phyloP scores from a whole-genome alignment of 2,113 vertebrate genomes.

The Dasyprocta punctata region DNA sequence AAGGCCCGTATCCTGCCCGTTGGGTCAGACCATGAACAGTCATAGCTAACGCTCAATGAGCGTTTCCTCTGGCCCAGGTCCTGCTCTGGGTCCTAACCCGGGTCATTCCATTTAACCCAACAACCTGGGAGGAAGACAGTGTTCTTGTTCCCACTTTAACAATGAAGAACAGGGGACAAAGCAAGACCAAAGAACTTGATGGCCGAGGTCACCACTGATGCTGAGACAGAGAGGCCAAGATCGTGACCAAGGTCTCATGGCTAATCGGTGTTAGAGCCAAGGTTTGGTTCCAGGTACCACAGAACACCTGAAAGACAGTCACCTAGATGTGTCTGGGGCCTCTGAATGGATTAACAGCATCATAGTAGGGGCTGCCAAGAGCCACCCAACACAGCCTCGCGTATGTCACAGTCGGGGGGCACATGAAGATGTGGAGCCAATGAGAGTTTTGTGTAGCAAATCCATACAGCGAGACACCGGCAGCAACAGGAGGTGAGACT shows the following conservation, averaged over 20 bases:
- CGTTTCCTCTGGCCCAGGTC: neutral
- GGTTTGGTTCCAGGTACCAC: neutral
- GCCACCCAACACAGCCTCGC: neutral
- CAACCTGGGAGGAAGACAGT: neutral
- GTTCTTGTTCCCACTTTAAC: neutral
- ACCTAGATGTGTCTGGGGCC: neutral
- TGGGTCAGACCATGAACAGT: neutral
- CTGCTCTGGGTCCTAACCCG: neutral
- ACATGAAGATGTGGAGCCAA: neutral
- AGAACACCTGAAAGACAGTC: neutral
- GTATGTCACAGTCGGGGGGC: neutral
- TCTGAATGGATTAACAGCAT: neutral
- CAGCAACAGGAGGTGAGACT: neutral
- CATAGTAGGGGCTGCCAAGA: neutral
- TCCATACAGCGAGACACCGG: neutral
- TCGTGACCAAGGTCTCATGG: neutral
- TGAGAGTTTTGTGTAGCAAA: neutral
- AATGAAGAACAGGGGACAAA: neutral
- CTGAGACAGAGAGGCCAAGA: neutral
- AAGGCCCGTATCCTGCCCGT: neutral
- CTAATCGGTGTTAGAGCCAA: neutral
- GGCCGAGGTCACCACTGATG: neutral
- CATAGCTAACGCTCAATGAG: neutral
- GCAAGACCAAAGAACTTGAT: neutral
- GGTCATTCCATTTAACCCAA: neutral